These are phyloP conservation scores for Dolichomitus sp. DNA, from an alignment of 2,888 invertebrate species.

Conservation along the genomic window DNA sequence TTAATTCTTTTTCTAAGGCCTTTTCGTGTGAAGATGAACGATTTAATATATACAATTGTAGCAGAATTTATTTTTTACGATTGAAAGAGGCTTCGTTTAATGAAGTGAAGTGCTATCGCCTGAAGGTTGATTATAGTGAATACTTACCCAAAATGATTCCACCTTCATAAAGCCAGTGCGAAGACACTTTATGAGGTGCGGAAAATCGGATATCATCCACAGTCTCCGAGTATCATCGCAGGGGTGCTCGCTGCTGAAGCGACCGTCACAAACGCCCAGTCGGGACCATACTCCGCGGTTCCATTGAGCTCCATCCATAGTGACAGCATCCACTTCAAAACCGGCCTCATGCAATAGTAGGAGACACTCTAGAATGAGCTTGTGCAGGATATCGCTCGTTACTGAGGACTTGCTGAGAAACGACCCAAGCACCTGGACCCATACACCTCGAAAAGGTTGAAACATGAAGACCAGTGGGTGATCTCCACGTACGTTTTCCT, in stretches of 20 bases:
- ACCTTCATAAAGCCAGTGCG: background rate
- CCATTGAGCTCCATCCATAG: slow-evolving; percentile 73
- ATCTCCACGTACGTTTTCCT: slow-evolving; percentile 67
- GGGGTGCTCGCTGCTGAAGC: slow-evolving; percentile 69
- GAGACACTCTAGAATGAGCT: slow-evolving; percentile 71
- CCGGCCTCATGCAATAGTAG: slow-evolving; percentile 67
- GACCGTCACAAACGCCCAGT: slow-evolving; percentile 56
- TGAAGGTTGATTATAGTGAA: background rate
- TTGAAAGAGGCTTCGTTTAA: no score
- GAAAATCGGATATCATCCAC: slow-evolving; percentile 51
- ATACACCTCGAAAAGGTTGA: background rate
- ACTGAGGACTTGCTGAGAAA: slow-evolving; percentile 73
- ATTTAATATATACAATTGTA: no score
- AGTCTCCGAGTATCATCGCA: slow-evolving; percentile 54
- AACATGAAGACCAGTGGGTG: slow-evolving; percentile 69
- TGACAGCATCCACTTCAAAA: slow-evolving; percentile 68
- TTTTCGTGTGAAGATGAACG: no score
- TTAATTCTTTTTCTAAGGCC: no score
- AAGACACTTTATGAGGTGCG: background rate
- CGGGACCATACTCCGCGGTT: slow-evolving; percentile 72
- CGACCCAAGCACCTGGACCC: background rate
- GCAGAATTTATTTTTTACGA: no score
- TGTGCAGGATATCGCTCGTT: slow-evolving; percentile 67
- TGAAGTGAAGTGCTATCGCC: background rate
- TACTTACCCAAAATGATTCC: background rate